A percentile compares a stretch with the other conserved stretches of the same genome.
Evolutionary conservation across 2,797 vertebrate genomes (phyloP).

Genomic region (Scomberomorus guttatus): DNA sequence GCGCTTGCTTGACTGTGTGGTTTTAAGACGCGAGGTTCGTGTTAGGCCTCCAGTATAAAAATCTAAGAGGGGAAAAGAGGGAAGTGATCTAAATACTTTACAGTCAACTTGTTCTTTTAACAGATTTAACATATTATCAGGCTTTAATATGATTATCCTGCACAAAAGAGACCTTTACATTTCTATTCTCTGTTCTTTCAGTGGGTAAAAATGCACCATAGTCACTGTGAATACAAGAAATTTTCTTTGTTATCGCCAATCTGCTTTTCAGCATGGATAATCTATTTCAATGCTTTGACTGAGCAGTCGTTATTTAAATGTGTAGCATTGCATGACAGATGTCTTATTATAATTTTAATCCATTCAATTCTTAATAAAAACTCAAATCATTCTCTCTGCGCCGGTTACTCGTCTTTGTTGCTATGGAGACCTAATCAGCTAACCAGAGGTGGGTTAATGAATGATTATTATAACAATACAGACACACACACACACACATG

Average conservation of each 20-base stretch:
- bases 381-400: slow-evolving; percentile 32
- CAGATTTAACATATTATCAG: slow-evolving; percentile 36
- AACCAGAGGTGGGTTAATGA: slow-evolving; percentile 73
- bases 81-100: slow-evolving; percentile 28
- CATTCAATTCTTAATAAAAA: slow-evolving; percentile 52
- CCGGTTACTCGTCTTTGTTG: slow-evolving; percentile 57
- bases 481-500: slow-evolving; percentile 14
- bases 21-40: slow-evolving; percentile 48
- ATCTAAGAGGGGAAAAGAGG: slow-evolving; percentile 9
- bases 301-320: slow-evolving; percentile 29
- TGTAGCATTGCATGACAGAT: slow-evolving; percentile 45
- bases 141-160: not conserved
- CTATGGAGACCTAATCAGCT: slow-evolving; percentile 78
- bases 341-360: slow-evolving; percentile 56
- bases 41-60: slow-evolving; percentile 16
- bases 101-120: slow-evolving; percentile 28
- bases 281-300: slow-evolving; percentile 6
- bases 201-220: not conserved
- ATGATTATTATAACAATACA: slow-evolving; percentile 60
- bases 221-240: not conserved
- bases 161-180: slow-evolving; percentile 12
- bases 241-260: slow-evolving; percentile 11
- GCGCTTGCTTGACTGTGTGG: slow-evolving; percentile 45
- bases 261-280: slow-evolving; percentile 16
- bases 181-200: slow-evolving; percentile 14